These are phyloP conservation scores for Allophyes oxyacanthae DNA, from an alignment of 2,888 invertebrate genomes.

Conservation along the genomic window DNA sequence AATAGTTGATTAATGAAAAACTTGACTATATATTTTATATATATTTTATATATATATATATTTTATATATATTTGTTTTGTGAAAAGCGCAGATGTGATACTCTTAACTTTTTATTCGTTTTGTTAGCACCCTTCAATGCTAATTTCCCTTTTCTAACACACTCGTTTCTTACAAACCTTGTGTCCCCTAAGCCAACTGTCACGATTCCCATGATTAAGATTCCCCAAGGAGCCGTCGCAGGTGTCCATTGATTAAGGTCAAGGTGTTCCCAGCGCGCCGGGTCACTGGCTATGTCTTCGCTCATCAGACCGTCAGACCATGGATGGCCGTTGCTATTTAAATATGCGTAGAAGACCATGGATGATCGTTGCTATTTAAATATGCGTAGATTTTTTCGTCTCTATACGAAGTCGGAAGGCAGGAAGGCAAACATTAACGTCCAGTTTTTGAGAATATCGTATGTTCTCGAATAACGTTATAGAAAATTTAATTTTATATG, in stretches of 20 bases:
- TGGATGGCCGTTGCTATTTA: slow-evolving; percentile 77
- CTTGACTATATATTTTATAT: not conserved
- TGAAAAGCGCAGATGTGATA: slow-evolving; percentile 12
- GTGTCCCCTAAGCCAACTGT: slow-evolving; percentile 58
- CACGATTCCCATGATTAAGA: slow-evolving; percentile 85
- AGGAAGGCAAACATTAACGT: too few relatives aligned
- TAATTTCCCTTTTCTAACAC: slow-evolving; percentile 32
- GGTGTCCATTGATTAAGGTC: slow-evolving; percentile 85
- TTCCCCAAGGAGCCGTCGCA: slow-evolving; percentile 78
- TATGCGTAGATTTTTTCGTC: slow-evolving; percentile 57
- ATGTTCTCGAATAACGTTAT: too few relatives aligned
- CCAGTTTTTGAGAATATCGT: too few relatives aligned
- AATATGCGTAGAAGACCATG: slow-evolving; percentile 80
- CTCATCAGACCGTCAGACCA: slow-evolving; percentile 73
- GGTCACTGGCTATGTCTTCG: slow-evolving; percentile 76
- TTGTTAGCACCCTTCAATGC: slow-evolving; percentile 28
- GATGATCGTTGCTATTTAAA: slow-evolving; percentile 75
- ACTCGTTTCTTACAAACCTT: slow-evolving; percentile 19
- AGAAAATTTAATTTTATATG: too few relatives aligned
- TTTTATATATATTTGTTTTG: too few relatives aligned
- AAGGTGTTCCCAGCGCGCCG: slow-evolving; percentile 83
- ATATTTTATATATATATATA: too few relatives aligned
- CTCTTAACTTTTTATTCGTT: slow-evolving; percentile 4
- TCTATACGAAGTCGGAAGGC: slow-evolving; percentile 14
- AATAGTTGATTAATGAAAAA: not conserved